These are phyloP conservation scores for Coptodon bakossiorum DNA, from an alignment of 2,113 vertebrate species.

Conservation along the genomic window DNA sequence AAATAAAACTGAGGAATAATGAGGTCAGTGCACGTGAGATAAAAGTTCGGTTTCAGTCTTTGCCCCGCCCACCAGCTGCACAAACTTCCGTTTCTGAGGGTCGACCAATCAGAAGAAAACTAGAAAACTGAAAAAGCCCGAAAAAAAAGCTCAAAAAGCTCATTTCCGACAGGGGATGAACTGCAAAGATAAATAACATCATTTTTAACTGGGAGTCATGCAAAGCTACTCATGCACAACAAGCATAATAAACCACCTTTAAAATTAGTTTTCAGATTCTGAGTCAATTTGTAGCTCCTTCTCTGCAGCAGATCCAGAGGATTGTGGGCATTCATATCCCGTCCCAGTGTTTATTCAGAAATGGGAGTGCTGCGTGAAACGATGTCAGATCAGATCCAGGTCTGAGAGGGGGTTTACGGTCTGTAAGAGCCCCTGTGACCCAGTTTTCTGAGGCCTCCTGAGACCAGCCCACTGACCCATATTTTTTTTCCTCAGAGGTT, in stretches of 20 bases:
- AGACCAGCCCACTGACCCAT: background rate
- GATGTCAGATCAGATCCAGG: background rate
- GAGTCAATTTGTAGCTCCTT: background rate
- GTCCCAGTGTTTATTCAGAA: background rate
- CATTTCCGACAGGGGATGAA: background rate
- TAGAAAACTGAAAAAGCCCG: accelerated
- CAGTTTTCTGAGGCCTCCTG: background rate
- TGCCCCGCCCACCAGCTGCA: background rate
- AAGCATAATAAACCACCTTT: background rate
- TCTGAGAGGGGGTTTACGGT: background rate
- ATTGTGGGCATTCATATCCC: background rate
- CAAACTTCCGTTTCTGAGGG: background rate
- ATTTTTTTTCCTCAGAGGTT: background rate
- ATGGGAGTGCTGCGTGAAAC: background rate
- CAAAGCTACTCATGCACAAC: background rate
- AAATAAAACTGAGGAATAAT: background rate
- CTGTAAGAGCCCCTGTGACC: background rate
- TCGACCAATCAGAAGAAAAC: background rate
- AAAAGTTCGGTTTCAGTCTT: background rate
- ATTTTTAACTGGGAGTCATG: background rate
- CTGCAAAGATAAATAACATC: background rate
- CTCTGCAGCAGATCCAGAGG: accelerated
- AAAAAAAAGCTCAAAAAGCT: background rate
- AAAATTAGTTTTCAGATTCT: background rate
- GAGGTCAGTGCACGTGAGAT: background rate